Conservation (phyloP, 2,888 invertebrate genomes). For the Acleris laterana region DNA sequence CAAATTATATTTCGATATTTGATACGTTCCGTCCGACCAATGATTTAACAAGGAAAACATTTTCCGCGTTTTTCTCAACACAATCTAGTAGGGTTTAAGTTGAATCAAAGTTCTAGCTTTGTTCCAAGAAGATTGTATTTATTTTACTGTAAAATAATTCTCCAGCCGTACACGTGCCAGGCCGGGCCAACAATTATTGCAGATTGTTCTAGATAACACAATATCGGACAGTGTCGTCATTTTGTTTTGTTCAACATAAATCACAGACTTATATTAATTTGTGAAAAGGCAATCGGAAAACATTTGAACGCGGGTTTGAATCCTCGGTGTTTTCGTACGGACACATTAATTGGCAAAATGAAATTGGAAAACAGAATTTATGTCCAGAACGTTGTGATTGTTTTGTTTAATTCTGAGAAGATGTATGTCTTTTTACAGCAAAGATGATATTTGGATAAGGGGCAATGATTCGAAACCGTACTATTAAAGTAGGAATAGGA, state of each 20-base stretch:
- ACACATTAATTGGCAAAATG: conserved; percentile 8
- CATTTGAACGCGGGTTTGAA: neutral
- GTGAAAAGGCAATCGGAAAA: conserved; percentile 2
- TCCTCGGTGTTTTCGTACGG: conserved; percentile 7
- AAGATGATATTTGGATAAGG: neutral
- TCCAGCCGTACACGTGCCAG: conserved; percentile 4
- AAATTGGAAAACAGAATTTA: conserved; percentile 14
- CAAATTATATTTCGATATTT: neutral
- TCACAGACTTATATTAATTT: conserved; percentile 15
- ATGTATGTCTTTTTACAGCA: neutral
- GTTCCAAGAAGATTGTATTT: conserved; percentile 7
- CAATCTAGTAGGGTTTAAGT: neutral
- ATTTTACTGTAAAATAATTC: conserved; percentile 10
- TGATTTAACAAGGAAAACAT: neutral
- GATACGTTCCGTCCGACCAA: neutral
- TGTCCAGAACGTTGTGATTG: neutral
- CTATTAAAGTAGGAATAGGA: no score
- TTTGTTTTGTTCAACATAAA: conserved; percentile 17
- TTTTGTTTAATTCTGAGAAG: neutral
- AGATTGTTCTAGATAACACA: conserved; percentile 21
- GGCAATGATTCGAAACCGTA: no score
- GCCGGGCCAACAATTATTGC: conserved; percentile 13
- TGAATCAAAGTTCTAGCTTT: neutral
- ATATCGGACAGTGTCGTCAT: neutral
- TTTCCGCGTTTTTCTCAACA: neutral